Evolutionary conservation across 2,113 vertebrate genomes (phyloP), one percentile per base, ranked within the genome.

Genomic region (Haemorhous mexicanus): DNA sequence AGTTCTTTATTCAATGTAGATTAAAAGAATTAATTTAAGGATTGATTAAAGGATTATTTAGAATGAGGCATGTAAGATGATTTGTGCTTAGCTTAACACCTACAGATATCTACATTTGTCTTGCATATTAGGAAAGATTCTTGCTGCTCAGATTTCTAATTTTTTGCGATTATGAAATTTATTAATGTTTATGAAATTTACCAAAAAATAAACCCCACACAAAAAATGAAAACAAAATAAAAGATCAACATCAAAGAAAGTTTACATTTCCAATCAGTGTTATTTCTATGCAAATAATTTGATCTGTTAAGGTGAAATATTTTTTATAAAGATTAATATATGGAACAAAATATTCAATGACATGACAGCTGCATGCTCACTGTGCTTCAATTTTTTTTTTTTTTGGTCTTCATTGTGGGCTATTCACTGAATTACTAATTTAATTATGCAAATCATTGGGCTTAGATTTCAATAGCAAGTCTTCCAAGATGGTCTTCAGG

Each of bases 361-460:
- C 33, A 53, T 68, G n/a, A 37, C 6, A 69, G 3, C 2, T 39
- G 20, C 33, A 52, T 62, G 15, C 1, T 52, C 13, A 56, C 4
- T n/a, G 12, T 21, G 8, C 13, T 20, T 79, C 19, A 61, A 0
- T 21, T 55, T 64, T 64, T 17, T 88, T 64, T 9, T 16, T 22
- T 16, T 43, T 16, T 43, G 41, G 10, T 70, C 32, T 73, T 62
- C 30, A 33, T 15, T 63, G 5, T 39, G 15, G 16, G 2, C 2
- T 44, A 30, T 53, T 61, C 9, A 43, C 9, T 61, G 43, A 61
- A 83, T 79, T 27, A 9, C 2, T 50, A 8, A n/a, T 64, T 66
- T 24, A 56, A 46, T 37, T 72, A 35, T n/a, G 33, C 3, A 41
- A 63, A 87, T 6, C 2, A 7, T 8, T 39, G 0, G 19, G 1